These are phyloP conservation scores for Aphrocallistes beatrix DNA, from an alignment of 37 sponge, comb jelly and placozoan genomes.

Conservation along the genomic window DNA sequence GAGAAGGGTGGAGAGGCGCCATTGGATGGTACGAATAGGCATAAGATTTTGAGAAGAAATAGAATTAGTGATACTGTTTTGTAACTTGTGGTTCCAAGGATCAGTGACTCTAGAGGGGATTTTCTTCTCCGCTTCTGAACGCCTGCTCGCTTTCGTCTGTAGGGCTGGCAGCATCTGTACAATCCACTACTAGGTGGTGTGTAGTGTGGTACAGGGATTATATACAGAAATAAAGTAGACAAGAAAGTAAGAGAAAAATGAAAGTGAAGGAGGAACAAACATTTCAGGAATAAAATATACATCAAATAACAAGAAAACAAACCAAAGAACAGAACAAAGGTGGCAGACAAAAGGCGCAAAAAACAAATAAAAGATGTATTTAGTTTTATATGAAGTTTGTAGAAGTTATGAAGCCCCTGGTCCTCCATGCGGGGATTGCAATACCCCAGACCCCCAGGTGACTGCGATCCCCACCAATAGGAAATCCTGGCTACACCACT, in stretches of 20 bases:
- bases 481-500: too few relatives aligned
- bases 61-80: neutral
- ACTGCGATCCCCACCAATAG: too few relatives aligned
- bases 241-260: neutral
- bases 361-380: too few relatives aligned
- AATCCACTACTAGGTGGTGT: neutral
- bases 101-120: neutral
- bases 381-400: too few relatives aligned
- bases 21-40: neutral
- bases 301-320: too few relatives aligned
- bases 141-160: neutral
- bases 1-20: slow-evolving; percentile 5
- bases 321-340: too few relatives aligned
- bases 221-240: too few relatives aligned
- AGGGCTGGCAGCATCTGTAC: neutral
- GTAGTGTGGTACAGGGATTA: neutral
- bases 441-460: too few relatives aligned
- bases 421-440: too few relatives aligned
- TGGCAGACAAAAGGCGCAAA: too few relatives aligned
- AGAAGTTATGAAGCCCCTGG: too few relatives aligned
- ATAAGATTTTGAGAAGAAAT: neutral
- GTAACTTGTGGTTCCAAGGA: neutral
- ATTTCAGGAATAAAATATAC: neutral
- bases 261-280: neutral
- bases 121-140: neutral